Conservation (phyloP, 2,113 vertebrate genomes). For the Tetrao urogallus region DNA sequence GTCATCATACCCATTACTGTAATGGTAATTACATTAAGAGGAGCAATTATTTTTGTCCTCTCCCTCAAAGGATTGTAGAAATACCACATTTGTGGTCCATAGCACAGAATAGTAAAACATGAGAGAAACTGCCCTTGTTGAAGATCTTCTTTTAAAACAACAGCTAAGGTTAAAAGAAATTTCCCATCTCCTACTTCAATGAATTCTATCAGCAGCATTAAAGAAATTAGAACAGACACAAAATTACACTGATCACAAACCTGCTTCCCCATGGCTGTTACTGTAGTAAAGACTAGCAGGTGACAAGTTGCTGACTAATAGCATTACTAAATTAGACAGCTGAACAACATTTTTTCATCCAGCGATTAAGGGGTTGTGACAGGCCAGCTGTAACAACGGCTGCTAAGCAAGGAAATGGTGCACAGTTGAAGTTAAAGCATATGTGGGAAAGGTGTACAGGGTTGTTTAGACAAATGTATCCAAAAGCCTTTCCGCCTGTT, state of each 20-base stretch:
- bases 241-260: constrained; percentile 21
- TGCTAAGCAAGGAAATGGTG: neutral
- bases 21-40: neutral
- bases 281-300: neutral
- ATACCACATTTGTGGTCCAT: neutral
- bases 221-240: constrained; percentile 28
- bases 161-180: neutral
- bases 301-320: constrained; percentile 46
- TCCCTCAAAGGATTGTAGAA: neutral
- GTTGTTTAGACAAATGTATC: neutral
- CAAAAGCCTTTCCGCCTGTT: neutral
- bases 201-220: neutral
- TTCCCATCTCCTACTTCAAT: neutral
- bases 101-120: neutral
- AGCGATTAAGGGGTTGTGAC: constrained; percentile 17
- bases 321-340: constrained; percentile 51
- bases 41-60: neutral
- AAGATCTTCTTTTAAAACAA: neutral
- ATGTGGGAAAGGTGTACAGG: neutral
- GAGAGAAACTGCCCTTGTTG: neutral
- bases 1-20: neutral
- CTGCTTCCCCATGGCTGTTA: neutral
- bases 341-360: constrained; percentile 37
- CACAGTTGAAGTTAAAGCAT: neutral
- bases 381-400: neutral